Conservation (phyloP, 2,113 vertebrate species). For the mouse (Mus musculus) region DNA sequence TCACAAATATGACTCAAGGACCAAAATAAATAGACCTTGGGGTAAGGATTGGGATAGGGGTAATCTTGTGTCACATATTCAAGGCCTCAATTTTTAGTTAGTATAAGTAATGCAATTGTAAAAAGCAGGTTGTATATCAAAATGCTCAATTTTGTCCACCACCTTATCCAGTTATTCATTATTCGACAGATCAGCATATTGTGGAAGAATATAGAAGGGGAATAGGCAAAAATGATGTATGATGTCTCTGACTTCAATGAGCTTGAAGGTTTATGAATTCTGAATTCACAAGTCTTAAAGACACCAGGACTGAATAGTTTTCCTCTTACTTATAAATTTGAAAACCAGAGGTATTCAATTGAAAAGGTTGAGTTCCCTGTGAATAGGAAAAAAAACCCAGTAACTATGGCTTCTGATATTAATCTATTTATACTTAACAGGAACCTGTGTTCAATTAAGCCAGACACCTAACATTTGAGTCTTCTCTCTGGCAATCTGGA, state of each 20-base stretch:
- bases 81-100: not conserved
- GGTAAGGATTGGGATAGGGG: too few relatives aligned
- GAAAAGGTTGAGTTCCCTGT: conserved; percentile 37
- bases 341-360: conserved; percentile 52
- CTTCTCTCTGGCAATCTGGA: conserved; percentile 38
- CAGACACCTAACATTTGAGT: not conserved
- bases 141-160: not conserved
- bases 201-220: not conserved
- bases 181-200: not conserved
- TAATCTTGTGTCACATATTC: too few relatives aligned
- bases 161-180: not conserved
- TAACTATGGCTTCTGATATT: conserved; percentile 19
- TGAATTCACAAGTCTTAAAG: conserved; percentile 41
- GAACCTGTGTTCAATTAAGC: conserved; percentile 58
- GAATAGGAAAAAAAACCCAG: conserved; percentile 10
- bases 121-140: not conserved
- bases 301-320: conserved; percentile 23
- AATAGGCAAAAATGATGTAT: not conserved
- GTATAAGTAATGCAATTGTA: conserved; percentile 17
- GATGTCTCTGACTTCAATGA: conserved; percentile 28
- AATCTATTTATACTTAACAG: conserved; percentile 18
- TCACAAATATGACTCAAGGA: conserved; percentile 12
- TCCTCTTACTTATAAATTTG: conserved; percentile 70
- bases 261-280: conserved; percentile 47
- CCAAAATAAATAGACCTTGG: not conserved